Evolutionary conservation across 2,797 vertebrate genomes (phyloP).

Genomic region (Gypaetus barbatus): DNA sequence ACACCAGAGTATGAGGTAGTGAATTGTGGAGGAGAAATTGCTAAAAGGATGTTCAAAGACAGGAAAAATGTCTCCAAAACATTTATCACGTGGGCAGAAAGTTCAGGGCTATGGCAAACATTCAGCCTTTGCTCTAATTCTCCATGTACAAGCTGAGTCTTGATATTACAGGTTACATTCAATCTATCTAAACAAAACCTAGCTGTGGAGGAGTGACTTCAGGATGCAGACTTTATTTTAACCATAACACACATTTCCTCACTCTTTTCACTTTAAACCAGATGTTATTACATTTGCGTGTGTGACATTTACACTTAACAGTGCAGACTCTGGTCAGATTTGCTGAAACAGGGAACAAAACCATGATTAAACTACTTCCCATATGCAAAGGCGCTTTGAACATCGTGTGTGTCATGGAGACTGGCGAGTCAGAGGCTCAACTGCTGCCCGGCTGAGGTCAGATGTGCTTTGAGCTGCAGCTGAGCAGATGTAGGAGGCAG

Average conservation of each 20-base stretch:
- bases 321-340: not conserved
- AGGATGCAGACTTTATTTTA: constrained; percentile 34
- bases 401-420: not conserved
- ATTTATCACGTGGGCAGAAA: not conserved
- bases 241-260: constrained; percentile 35
- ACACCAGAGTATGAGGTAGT: not conserved
- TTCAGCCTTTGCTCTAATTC: not conserved
- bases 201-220: not conserved
- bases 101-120: not conserved
- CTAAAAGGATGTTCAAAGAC: not conserved
- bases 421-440: not conserved
- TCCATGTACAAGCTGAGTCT: not conserved
- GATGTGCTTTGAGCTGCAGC: not conserved
- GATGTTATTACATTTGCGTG: not conserved
- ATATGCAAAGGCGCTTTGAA: constrained; percentile 9
- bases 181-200: not conserved
- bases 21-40: not conserved
- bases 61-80: not conserved
- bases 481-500: constrained; percentile 24
- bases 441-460: not conserved
- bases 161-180: not conserved
- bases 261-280: constrained; percentile 43
- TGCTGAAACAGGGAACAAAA: constrained; percentile 32
- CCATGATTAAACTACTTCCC: constrained; percentile 38
- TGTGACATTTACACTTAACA: constrained; percentile 46